Evolutionary conservation across 2,888 invertebrate genomes (phyloP), one percentile per base, ranked within the genome.

Genomic region (Mechanitis mazaeus): DNA sequence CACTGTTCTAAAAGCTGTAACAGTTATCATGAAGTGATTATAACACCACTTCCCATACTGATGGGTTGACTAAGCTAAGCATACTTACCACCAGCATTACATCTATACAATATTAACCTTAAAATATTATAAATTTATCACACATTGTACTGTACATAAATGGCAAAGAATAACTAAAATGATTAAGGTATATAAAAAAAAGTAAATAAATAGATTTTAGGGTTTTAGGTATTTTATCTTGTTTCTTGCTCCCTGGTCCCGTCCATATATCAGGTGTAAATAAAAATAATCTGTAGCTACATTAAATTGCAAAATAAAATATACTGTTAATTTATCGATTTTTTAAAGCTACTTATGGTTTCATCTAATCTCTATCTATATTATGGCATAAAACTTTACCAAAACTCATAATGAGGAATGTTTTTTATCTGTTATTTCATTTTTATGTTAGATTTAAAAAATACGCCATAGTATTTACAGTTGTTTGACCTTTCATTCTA

Each of bases 141-240:
- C 83, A 82, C 83, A 82, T 85, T 84, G 82, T 84, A 85, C 83
- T 84, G 80, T 82, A 84, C 79, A 84, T 77, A 80, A 77, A 86
- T 86, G 85, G 86, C 84, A 85, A 83, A 81, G 74, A 77, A 66
- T 64, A 64, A 64, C 64, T 58, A 69, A 62, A 64, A 64, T 59
- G 46, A 61, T 63, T 55, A 64, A 61, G 57, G 60, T 56, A 59
- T 62, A 67, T 46, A 64, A 64, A 58, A 60, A 53, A 54, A 46
- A 65, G 60, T 64, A 67, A 67, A 65, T 65, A 69, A 67, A 54
- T 67, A 59, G 46, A 59, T 35, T 55, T 65, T 53, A 59, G 68
- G 68, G 68, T 54, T 59, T 28, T 61, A 47, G 58, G 33, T 31
- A 54, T 54, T 59, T 46, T 50, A 60, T 31, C 58, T 45, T 45